Evolutionary conservation across 2,113 vertebrate genomes (phyloP).

Genomic region (Parotia lawesii): DNA sequence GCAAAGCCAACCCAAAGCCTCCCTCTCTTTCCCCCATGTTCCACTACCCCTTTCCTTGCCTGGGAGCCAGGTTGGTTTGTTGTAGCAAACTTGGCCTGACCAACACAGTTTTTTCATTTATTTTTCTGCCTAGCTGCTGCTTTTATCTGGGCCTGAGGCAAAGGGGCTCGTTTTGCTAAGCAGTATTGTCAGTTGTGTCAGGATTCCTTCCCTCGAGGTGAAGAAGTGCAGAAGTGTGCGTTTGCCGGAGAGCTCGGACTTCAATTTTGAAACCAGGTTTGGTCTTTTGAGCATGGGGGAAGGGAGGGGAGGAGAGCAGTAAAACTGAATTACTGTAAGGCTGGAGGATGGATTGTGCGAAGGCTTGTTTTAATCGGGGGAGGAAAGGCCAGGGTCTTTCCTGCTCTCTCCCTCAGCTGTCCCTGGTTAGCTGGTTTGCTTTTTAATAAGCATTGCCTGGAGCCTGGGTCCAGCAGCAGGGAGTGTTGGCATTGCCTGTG

Average conservation of each 20-base stretch:
- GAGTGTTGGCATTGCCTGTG: background rate
- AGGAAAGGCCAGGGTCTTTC: background rate
- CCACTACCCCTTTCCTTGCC: background rate
- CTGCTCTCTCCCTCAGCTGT: conserved; percentile 13
- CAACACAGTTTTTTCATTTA: background rate
- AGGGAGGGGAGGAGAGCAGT: background rate
- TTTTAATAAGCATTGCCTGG: background rate
- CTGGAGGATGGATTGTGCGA: background rate
- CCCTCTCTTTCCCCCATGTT: background rate
- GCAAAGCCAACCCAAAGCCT: background rate
- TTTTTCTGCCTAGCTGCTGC: background rate
- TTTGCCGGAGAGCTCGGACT: background rate
- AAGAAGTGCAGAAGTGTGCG: background rate
- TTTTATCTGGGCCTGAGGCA: background rate
- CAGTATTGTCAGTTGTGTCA: background rate
- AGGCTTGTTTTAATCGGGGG: background rate
- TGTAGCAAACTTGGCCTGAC: background rate
- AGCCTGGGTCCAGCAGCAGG: background rate
- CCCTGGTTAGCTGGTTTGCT: background rate
- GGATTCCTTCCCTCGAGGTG: background rate
- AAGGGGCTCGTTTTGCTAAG: background rate
- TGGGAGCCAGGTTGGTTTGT: background rate
- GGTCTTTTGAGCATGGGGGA: background rate
- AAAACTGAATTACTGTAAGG: background rate
- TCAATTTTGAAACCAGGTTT: conserved; percentile 21